Base-by-base conservation (phyloP, 1,140 invertebrate genomes). In the Dinoponera quadriceps region DNA sequence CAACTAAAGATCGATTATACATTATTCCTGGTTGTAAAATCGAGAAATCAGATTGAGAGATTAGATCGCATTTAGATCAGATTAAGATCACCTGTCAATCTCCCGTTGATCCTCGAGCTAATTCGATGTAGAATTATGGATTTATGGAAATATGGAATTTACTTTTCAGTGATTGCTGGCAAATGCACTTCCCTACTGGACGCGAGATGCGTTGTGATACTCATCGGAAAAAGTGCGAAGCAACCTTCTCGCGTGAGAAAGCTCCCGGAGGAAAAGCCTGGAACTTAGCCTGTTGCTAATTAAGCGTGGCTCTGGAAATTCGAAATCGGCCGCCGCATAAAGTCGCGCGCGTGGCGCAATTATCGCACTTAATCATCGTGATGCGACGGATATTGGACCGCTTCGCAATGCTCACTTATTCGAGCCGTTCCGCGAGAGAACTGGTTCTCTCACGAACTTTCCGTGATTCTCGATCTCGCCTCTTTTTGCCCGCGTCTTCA, bases 351-450 rank as follows among this genome's bases (percentile, higher is more conserved):
- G 20, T 27, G 55, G n/a, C 27, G 65, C 74, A 86, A 86, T 86
- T 69, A 82, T 75, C 71, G 77, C 63, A 5, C 48, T 69, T 75
- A 86, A 82, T 86, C 84, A 86, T 85, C 75, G 33, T 63, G 82
- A 75, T 57, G 55, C 78, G 63, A 72, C 22, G 49, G n/a, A 66
- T 60, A 73, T 85, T 73, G 66, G n/a, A 57, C 49, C 20, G 49
- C 13, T 49, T 13, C 27, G 14, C 51, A 5, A 20, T 22, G 44
- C 9, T 29, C 62, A 49, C 49, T 84, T 78, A 60, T 83, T 22
- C 16, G 33, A 65, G 25, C 65, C 51, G 59, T 63, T 66, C 22
- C n/a, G n/a, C 49, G 22, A 18, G 33, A 49, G 75, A 81, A 86
- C 85, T 82, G 85, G 85, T 82, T 82, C 49, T 80, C 14, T 18